These are phyloP conservation scores for Arctocebus calabarensis DNA, from an alignment of 2,797 vertebrate genomes.

Conservation along the genomic window DNA sequence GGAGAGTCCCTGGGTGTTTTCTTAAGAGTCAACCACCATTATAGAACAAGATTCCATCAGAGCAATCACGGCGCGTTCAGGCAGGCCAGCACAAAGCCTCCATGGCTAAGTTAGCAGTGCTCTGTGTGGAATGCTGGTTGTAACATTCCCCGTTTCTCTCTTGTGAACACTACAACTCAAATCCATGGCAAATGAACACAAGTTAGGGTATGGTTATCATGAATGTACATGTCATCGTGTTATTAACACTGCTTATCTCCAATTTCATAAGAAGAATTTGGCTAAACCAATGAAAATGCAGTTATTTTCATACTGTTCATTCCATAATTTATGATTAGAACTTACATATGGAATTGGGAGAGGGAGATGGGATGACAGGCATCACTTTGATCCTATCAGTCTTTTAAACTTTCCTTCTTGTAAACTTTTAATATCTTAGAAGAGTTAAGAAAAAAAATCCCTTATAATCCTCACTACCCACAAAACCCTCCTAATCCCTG, in stretches of 20 bases:
- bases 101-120: background rate
- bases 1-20: background rate
- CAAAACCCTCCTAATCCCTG: background rate
- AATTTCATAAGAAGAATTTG: background rate
- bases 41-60: background rate
- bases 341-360: background rate
- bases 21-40: background rate
- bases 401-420: background rate
- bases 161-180: background rate
- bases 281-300: background rate
- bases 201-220: background rate
- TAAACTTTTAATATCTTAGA: background rate
- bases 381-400: background rate
- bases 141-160: background rate
- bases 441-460: background rate
- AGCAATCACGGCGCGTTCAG: background rate
- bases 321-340: background rate
- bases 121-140: background rate
- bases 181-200: background rate
- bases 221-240: background rate
- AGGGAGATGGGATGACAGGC: background rate
- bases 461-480: background rate
- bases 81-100: background rate
- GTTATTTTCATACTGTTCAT: constrained; percentile 34
- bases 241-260: background rate